A percentile compares a stretch with the other conserved stretches of the same genome.
Evolutionary conservation across 1,140 invertebrate genomes (phyloP).

Genomic region (Dermatophagoides farinae): DNA sequence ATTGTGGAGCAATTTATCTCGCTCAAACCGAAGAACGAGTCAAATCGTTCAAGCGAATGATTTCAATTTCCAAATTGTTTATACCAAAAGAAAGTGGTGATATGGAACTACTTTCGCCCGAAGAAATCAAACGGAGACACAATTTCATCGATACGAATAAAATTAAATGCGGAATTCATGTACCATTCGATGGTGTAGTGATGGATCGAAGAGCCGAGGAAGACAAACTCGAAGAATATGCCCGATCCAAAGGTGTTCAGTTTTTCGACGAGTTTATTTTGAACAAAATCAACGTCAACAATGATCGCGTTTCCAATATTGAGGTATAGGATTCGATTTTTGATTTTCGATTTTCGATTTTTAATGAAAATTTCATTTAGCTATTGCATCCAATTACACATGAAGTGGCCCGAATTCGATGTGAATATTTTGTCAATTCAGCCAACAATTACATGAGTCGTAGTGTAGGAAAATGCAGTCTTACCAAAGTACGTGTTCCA

Average conservation of each 20-base stretch:
- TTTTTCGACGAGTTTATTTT: conserved; percentile 6
- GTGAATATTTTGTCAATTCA: conserved; percentile 38
- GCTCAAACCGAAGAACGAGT: conserved; percentile 9
- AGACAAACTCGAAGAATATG: not conserved
- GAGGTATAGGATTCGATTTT: not conserved
- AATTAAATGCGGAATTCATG: conserved; percentile 7
- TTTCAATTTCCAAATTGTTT: conserved; percentile 5
- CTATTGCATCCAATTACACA: conserved; percentile 4
- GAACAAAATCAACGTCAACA: conserved; percentile 3
- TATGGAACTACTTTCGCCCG: not conserved
- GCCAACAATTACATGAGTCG: conserved; percentile 32
- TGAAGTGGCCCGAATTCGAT: conserved; percentile 18
- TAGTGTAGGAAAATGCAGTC: conserved; percentile 27
- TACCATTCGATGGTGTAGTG: conserved; percentile 7
- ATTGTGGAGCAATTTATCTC: conserved; percentile 5
- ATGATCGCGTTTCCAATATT: not conserved
- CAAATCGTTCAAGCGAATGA: conserved; percentile 7
- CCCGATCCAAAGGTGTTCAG: not conserved
- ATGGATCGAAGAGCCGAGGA: conserved; percentile 1
- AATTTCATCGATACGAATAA: conserved; percentile 1
- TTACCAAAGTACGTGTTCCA: conserved; percentile 29
- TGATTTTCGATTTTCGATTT: not conserved
- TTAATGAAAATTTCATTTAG: not conserved
- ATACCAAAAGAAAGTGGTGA: not conserved
- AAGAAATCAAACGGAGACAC: conserved; percentile 6